phyloP scores from a whole-genome alignment of 2,797 vertebrate species.

The Sebastes iracundus region DNA sequence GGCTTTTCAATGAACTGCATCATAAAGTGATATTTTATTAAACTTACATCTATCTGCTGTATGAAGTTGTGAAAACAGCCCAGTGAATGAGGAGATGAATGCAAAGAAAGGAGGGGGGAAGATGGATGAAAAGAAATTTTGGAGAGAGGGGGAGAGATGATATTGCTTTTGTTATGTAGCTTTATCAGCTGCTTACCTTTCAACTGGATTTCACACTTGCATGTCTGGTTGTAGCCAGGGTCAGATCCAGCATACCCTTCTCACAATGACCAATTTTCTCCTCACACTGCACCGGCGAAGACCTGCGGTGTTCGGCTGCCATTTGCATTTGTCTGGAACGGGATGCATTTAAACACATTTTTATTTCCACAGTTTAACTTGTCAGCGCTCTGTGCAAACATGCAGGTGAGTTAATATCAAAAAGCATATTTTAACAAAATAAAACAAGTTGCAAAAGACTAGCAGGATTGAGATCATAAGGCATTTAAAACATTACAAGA shows the following conservation, averaged over 20 bases:
- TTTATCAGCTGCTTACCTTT: slow-evolving; percentile 87
- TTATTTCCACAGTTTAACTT: background rate
- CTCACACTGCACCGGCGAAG: slow-evolving; percentile 58
- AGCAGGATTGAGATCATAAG: background rate
- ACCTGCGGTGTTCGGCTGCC: slow-evolving; percentile 60
- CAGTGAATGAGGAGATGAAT: slow-evolving; percentile 37
- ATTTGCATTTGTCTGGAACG: slow-evolving; percentile 67
- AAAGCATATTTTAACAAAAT: background rate
- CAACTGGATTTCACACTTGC: slow-evolving; percentile 88
- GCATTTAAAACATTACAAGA: background rate
- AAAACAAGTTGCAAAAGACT: background rate
- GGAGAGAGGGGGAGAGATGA: slow-evolving; percentile 71
- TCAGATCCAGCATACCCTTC: slow-evolving; percentile 78
- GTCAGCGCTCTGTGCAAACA: background rate
- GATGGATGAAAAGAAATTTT: slow-evolving; percentile 66
- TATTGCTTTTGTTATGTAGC: slow-evolving; percentile 84
- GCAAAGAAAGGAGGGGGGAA: slow-evolving; percentile 57
- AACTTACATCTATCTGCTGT: slow-evolving; percentile 23
- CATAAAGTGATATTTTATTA: slow-evolving; percentile 30
- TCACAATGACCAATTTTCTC: slow-evolving; percentile 83
- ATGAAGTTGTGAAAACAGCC: slow-evolving; percentile 47
- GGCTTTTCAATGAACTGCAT: background rate
- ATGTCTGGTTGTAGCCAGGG: slow-evolving; percentile 77
- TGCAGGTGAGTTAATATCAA: background rate
- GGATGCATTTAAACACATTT: slow-evolving; percentile 37